Evolutionary conservation across 2,113 vertebrate genomes (phyloP), one percentile per base, ranked within the genome.

Genomic region (Caranx ignobilis): DNA sequence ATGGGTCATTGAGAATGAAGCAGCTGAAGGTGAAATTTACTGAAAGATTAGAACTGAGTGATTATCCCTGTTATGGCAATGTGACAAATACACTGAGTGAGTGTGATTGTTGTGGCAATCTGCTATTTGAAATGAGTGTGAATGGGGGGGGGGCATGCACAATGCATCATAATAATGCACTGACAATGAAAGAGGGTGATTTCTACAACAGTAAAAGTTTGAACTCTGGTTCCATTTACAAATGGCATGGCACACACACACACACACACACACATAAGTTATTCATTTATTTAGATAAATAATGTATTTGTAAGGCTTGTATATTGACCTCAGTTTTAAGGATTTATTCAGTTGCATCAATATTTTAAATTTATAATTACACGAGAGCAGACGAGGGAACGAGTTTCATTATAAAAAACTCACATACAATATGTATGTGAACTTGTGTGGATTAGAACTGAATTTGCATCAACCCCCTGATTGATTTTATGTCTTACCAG

Each of bases 11-110:
- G 54, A 57, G 74, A 79, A 59, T 32, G 45, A 76, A 74, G 68
- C 66, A 77, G 81, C 78, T 83, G 71, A 88, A 81, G 78, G 81
- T 84, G 75, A 84, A 86, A 85, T 89, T 66, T 79, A 79, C 70
- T 81, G 75, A 39, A 83, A 81, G 60, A 87, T 82, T 75, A 63
- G 82, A 84, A 84, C 15, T 16, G 79, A 83, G 66, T 13, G 62
- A 88, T 82, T 84, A 79, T 81, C 54, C 32, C 45, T 66, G 52
- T 69, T 80, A 59, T 63, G 71, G 60, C 74, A 72, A 71, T 31
- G 45, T 65, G 69, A 85, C 61, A 70, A 76, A 54, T 26, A 47
- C 3, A 48, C 15, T 37, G 35, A 79, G 52, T 4, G 57, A 68
- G 31, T 19, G 15, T 39, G 72, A 80, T 47, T 61, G 82, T 75